Conservation (phyloP, 2,113 vertebrate genomes). For the Hydropotes inermis region DNA sequence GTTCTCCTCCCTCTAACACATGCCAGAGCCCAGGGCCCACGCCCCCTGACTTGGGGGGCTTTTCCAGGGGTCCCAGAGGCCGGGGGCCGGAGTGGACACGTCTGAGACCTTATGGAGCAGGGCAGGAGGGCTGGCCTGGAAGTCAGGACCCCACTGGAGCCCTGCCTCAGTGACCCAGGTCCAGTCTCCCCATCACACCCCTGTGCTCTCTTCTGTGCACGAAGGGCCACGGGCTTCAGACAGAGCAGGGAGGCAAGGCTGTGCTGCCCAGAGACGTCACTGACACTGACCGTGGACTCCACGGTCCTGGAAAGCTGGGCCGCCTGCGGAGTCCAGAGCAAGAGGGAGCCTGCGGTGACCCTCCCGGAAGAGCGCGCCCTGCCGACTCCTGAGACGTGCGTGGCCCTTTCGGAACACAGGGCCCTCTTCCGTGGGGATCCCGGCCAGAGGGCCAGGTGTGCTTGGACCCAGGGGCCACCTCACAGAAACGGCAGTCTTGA, state of each 20-base stretch:
- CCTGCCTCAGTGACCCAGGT: neutral
- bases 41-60: neutral
- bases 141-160: neutral
- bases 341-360: neutral
- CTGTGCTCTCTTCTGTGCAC: neutral
- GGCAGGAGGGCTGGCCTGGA: neutral
- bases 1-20: neutral
- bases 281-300: neutral
- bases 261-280: fast-evolving
- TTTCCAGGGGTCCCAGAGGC: neutral
- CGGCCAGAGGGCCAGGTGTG: neutral
- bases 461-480: neutral
- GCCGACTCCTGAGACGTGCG: neutral
- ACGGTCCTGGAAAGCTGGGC: neutral
- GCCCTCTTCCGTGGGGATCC: neutral
- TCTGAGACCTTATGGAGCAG: neutral
- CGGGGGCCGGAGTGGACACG: neutral
- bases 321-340: too few relatives aligned
- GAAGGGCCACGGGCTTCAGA: neutral
- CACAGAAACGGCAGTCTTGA: neutral
- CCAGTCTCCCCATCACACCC: neutral
- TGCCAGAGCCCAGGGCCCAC: neutral
- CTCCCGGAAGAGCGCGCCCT: neutral
- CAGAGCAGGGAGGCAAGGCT: fast-evolving
- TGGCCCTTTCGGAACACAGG: neutral